phyloP scores from a whole-genome alignment of 2,888 invertebrate genomes.

The Agonopterix subpropinquella region DNA sequence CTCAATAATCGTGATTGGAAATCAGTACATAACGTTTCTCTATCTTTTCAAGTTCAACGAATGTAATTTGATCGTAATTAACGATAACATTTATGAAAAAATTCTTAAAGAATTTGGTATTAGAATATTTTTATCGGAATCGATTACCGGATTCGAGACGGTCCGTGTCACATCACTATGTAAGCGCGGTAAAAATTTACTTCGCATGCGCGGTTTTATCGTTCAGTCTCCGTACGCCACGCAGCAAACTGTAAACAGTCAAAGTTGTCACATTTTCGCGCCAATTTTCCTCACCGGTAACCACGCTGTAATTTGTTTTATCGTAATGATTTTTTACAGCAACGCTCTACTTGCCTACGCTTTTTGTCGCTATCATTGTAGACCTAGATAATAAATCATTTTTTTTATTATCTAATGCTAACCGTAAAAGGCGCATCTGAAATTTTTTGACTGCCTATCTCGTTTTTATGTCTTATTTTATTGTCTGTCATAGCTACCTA shows the following conservation, averaged over 20 bases:
- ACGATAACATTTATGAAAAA: conserved; percentile 6
- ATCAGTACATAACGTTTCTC: conserved; percentile 15
- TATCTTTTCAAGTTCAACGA: conserved; percentile 10
- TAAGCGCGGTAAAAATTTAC: conserved; percentile 38
- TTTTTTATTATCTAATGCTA: conserved; percentile 22
- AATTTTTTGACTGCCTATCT: conserved; percentile 10
- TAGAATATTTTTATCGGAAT: conserved; percentile 12
- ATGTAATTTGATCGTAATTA: conserved; percentile 18
- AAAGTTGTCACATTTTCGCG: conserved; percentile 46
- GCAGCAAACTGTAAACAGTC: conserved; percentile 17
- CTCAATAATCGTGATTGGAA: conserved; percentile 39
- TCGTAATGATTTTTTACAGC: conserved; percentile 21
- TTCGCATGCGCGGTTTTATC: conserved; percentile 36
- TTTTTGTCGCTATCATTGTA: conserved; percentile 4
- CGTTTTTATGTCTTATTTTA: conserved; percentile 15
- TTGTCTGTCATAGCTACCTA: conserved; percentile 8
- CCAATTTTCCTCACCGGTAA: conserved; percentile 31
- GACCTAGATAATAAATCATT: conserved; percentile 23
- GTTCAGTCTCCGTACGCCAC: conserved; percentile 16
- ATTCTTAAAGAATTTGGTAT: conserved; percentile 3
- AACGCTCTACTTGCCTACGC: conserved; percentile 13
- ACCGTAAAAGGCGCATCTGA: conserved; percentile 9
- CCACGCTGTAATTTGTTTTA: conserved; percentile 21
- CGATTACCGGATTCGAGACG: conserved; percentile 18
- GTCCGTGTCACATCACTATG: conserved; percentile 26